These are phyloP conservation scores for Ornithoptera alexandrae DNA, from an alignment of 2,888 invertebrate genomes.

Conservation along the genomic window DNA sequence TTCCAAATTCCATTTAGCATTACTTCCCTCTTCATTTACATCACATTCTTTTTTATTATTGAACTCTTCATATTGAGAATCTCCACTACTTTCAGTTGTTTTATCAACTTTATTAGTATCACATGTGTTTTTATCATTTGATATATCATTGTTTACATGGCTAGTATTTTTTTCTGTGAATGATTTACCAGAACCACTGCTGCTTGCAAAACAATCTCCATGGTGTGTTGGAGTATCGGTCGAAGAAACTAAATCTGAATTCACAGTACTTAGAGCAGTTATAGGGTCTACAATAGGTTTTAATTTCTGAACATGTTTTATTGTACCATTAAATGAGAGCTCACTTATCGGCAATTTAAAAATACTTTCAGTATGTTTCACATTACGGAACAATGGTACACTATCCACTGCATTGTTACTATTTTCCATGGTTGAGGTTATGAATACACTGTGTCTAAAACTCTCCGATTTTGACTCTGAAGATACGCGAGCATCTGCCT, in stretches of 20 bases:
- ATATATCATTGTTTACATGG: conserved; percentile 33
- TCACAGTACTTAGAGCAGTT: conserved; percentile 57
- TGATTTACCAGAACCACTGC: conserved; percentile 33
- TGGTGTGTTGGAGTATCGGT: conserved; percentile 41
- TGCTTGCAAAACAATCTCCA: conserved; percentile 18
- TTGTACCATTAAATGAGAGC: conserved; percentile 72
- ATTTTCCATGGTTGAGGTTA: conserved; percentile 77
- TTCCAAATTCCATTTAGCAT: conserved; percentile 63
- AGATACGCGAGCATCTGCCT: conserved; percentile 53
- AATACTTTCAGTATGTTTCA: conserved; percentile 58
- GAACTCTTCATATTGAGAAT: conserved; percentile 58
- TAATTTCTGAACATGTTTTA: conserved; percentile 71
- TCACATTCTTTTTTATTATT: conserved; percentile 44
- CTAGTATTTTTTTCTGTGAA: conserved; percentile 18
- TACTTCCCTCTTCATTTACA: conserved; percentile 47
- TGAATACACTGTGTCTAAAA: conserved; percentile 62
- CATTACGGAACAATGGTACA: conserved; percentile 63
- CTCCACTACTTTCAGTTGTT: conserved; percentile 55
- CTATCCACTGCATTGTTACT: conserved; percentile 76
- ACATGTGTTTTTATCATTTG: conserved; percentile 42
- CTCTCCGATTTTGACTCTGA: conserved; percentile 60
- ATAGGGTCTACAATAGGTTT: conserved; percentile 72
- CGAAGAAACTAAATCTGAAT: conserved; percentile 41
- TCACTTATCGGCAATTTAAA: conserved; percentile 74
- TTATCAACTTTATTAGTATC: conserved; percentile 48